Conservation (phyloP, 2,888 invertebrate species). For the Agrilus biguttatus region DNA sequence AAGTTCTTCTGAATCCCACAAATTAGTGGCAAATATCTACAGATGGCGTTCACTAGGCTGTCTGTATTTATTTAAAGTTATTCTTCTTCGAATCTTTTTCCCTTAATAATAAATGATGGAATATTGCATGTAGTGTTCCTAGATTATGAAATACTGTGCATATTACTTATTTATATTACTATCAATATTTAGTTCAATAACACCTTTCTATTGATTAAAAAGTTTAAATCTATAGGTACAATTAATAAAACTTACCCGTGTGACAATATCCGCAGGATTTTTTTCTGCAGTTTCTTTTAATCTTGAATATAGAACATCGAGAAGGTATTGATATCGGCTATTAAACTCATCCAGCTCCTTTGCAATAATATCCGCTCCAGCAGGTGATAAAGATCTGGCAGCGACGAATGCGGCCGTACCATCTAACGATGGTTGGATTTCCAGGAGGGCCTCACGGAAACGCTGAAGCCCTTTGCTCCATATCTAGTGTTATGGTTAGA, state of each 20-base stretch:
- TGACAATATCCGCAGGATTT: constrained; percentile 57
- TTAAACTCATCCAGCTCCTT: constrained; percentile 70
- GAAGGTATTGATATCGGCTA: constrained; percentile 56
- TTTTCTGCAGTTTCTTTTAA: constrained; percentile 51
- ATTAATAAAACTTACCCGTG: constrained; percentile 47
- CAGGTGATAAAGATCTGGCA: constrained; percentile 23
- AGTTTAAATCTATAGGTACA: too few species aligned
- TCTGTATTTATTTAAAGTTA: too few species aligned
- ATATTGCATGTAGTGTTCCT: too few species aligned
- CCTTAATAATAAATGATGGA: too few species aligned
- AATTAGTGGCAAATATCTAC: too few species aligned
- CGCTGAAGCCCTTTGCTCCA: constrained; percentile 74
- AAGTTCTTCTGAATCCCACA: too few species aligned
- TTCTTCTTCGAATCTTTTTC: too few species aligned
- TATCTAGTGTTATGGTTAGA: constrained; percentile 49
- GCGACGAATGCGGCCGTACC: constrained; percentile 28
- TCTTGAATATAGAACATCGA: constrained; percentile 54
- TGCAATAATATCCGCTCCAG: constrained; percentile 61
- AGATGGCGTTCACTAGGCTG: too few species aligned
- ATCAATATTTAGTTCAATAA: too few species aligned
- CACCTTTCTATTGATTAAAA: too few species aligned
- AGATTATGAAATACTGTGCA: too few species aligned
- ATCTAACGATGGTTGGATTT: constrained; percentile 69
- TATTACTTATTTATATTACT: too few species aligned
- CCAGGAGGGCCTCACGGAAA: constrained; percentile 71